Base-by-base conservation (phyloP, 2,797 vertebrate species). In the Trachurus trachurus region DNA sequence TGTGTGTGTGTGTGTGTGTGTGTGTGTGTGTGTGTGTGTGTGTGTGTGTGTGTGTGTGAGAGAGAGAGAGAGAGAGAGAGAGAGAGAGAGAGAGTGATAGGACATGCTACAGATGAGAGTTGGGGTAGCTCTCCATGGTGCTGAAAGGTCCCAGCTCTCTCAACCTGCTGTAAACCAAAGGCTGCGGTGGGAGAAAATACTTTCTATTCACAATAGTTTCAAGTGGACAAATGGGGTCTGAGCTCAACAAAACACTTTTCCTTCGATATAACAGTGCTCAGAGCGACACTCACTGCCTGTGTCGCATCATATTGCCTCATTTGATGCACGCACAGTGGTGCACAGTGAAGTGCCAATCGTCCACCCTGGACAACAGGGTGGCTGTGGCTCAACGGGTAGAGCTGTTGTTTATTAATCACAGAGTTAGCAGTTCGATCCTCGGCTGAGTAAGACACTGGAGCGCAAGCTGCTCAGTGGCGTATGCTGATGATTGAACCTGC, bases 111-210 rank as follows among this genome's bases (percentile, higher is more conserved):
- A 40, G 16, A 71, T 29, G 19, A 29, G 15, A 26, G 1, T 42
- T 49, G 2, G 19, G 37, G 66, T 59, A 66, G 81, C 87, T 91
- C 74, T 89, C 88, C 81, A 0, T 87, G 86, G 86, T 91, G 45
- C 86, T 87, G 80, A 88, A 89, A 17, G 2, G 0, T 44, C 49
- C 2, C 9, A 53, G 10, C 13, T 31, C 17, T 22, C 42, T 50
- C 22, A 44, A 45, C 17, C 5, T 53, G 31, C 9, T 66, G 8
- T 6, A 9, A 60, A 71, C 31, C 26, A n/a, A 9, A 39, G 45
- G 31, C 63, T 29, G n/a, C 21, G 50, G 11, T 53, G 5, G 19
- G 13, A 34, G 50, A 62, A 62, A 61, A 26, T 16, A 5, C 31
- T 39, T 15, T 3, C 8, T 9, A 13, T 21, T 9, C 3, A 64